Conservation (phyloP, 1,140 invertebrate species). For the Caenorhabditis brenneri region DNA sequence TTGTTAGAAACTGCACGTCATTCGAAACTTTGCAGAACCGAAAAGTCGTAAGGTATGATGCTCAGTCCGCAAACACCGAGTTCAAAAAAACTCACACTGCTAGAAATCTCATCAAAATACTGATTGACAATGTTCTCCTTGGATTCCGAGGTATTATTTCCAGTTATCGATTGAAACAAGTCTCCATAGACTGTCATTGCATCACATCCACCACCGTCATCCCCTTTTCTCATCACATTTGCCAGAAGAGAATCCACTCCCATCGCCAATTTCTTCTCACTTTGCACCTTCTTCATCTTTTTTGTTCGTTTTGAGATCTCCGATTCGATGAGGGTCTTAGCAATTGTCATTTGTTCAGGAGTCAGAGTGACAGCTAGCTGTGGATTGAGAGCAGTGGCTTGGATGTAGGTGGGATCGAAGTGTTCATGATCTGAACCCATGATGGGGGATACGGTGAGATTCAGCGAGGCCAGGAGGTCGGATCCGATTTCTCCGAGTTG, state of each 20-base stretch:
- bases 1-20: no score
- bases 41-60: no score
- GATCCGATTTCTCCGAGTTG: slow-evolving; percentile 47
- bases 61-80: no score
- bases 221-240: slow-evolving; percentile 25
- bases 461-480: slow-evolving; percentile 13
- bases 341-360: slow-evolving; percentile 54
- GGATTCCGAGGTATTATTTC: slow-evolving; percentile 24
- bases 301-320: slow-evolving; percentile 48
- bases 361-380: slow-evolving; percentile 60
- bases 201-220: slow-evolving; percentile 51
- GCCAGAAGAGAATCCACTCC: slow-evolving; percentile 41
- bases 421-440: slow-evolving; percentile 45
- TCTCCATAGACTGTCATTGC: slow-evolving; percentile 46
- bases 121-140: slow-evolving; percentile 60
- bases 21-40: not conserved
- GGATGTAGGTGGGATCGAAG: slow-evolving; percentile 59
- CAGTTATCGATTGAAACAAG: slow-evolving; percentile 38
- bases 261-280: slow-evolving; percentile 47
- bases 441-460: slow-evolving; percentile 42
- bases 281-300: slow-evolving; percentile 18
- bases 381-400: slow-evolving; percentile 62
- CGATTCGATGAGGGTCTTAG: slow-evolving; percentile 45
- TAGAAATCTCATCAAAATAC: slow-evolving; percentile 61
- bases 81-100: not conserved